Evolutionary conservation across 2,113 vertebrate genomes (phyloP), one percentile per base, ranked within the genome.

Genomic region (Taurulus bubalis): DNA sequence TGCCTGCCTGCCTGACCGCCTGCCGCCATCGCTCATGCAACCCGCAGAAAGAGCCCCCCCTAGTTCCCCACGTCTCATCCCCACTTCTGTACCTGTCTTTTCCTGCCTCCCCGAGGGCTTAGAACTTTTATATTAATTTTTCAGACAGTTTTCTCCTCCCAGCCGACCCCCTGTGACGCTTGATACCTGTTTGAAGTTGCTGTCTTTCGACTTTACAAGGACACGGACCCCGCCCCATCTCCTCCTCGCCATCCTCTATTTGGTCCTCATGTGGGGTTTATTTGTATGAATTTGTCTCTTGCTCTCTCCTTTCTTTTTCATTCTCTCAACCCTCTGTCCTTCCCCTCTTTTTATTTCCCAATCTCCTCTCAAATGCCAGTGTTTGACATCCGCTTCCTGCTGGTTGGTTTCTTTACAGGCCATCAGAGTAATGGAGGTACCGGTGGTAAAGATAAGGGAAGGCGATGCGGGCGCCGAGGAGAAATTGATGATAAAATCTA

Each of bases 371-470:
- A 72, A 80, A 79, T 87, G 38, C 62, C 64, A 70, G 36, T 81
- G 38, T 91, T 79, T 94, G 86, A 94, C 75, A 30, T 82, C 93
- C 94, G 65, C 42, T 66, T 86, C 65, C 20, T 86, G 71, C 66
- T 95, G 92, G 82, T 97, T 95, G 91, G 94, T 94, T 97, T 42
- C 5, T 96, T 95, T 94, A 90, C 97, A 99, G 97, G 96, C 94
- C 85, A 75, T 99, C 96, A 96, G 93, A 94, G 93, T 97, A 95
- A 99, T 99, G 97, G 98, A 99, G 95, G 97, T 99, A 84, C 97
- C 97, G 36, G 96, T 99, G 95, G 95, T 99, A 97, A 99, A 97
- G 96, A 97, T 98, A 96, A 98, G 96, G 94, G 95, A 96, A 96
- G 95, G 94, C 93, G 95, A 95, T 90, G 94, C 94, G 77, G 96